Evolutionary conservation across 2,113 vertebrate genomes (phyloP).

Genomic region (Brevimyrus niger): DNA sequence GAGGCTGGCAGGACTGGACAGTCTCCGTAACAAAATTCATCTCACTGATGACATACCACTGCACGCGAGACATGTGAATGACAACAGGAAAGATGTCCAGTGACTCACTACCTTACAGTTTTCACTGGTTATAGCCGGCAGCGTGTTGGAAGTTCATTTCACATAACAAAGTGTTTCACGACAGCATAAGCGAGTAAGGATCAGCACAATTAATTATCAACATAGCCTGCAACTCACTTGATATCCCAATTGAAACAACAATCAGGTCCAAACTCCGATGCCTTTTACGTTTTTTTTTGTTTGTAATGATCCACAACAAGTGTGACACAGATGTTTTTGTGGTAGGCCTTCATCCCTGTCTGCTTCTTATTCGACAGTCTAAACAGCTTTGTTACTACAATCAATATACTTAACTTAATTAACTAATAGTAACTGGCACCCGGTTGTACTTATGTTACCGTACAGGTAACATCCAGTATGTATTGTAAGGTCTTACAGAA

Average conservation of each 20-base stretch:
- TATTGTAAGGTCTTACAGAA: background rate
- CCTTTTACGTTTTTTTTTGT: background rate
- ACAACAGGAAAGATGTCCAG: background rate
- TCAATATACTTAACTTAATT: background rate
- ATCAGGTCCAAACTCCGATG: background rate
- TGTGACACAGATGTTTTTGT: background rate
- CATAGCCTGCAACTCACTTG: background rate
- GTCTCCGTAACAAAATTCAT: background rate
- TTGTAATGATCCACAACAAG: background rate
- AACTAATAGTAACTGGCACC: background rate
- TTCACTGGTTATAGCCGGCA: background rate
- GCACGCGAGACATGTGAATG: background rate
- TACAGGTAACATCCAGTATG: background rate
- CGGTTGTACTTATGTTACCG: too few relatives aligned
- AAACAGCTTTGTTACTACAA: background rate
- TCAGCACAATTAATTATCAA: background rate
- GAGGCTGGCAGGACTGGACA: background rate
- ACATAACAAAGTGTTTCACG: background rate
- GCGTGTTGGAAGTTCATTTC: background rate
- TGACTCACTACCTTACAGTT: background rate
- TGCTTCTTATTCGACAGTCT: background rate
- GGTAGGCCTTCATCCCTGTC: background rate
- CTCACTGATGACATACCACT: background rate
- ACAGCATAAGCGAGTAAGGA: background rate
- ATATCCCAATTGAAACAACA: background rate